Evolutionary conservation across 2,888 invertebrate genomes (phyloP).

Genomic region (Lasioglossum malachurum): DNA sequence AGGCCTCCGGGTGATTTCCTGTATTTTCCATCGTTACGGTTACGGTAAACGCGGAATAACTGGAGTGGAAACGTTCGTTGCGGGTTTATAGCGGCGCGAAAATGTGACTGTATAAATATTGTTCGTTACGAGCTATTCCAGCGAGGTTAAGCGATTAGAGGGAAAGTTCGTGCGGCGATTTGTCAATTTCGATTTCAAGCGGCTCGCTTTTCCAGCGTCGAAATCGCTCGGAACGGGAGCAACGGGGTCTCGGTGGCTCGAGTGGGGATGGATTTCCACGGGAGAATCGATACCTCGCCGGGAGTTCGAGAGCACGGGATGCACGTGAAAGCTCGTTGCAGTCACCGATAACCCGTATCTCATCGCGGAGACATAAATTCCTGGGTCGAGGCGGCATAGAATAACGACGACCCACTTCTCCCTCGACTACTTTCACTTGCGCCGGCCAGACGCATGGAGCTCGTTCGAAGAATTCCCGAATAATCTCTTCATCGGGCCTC

Average conservation of each 20-base stretch:
- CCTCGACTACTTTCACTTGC: constrained; percentile 79
- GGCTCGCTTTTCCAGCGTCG: background rate
- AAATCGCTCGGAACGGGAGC: constrained; percentile 5
- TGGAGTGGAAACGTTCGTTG: too few species aligned
- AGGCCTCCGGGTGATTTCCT: background rate
- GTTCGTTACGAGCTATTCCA: background rate
- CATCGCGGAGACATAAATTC: constrained; percentile 58
- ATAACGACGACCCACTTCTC: constrained; percentile 69
- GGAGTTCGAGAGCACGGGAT: constrained; percentile 16
- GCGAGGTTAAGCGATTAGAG: background rate
- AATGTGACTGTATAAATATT: background rate
- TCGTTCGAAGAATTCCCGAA: constrained; percentile 53
- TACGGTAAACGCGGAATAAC: background rate
- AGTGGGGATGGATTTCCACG: background rate
- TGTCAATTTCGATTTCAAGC: constrained; percentile 4
- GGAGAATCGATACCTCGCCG: constrained; percentile 10
- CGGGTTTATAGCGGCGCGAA: background rate
- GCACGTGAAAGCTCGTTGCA: constrained; percentile 55
- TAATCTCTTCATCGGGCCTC: constrained; percentile 32
- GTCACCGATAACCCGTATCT: constrained; percentile 55
- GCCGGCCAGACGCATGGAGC: constrained; percentile 56
- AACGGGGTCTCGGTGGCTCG: background rate
- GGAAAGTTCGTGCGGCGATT: background rate
- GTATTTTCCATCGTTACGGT: background rate
- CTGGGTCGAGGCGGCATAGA: constrained; percentile 54